phyloP scores from a whole-genome alignment of 1,140 invertebrate genomes.

The Ganaspis sp. region DNA sequence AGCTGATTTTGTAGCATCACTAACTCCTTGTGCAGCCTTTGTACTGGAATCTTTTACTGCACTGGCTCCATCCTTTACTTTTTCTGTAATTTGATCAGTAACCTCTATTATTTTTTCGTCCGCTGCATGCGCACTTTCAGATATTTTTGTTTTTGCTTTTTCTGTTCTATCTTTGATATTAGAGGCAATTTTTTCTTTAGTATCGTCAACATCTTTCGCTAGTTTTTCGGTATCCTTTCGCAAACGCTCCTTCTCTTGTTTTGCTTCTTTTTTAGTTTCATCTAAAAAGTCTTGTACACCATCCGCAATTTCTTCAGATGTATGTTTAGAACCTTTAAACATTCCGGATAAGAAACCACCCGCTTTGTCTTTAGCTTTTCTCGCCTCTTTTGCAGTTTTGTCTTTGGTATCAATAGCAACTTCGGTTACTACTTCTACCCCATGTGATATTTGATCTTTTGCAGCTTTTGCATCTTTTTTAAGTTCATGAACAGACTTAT shows the following conservation, averaged over 20 bases:
- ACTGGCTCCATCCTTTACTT: slow-evolving; percentile 55
- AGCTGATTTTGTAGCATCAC: slow-evolving; percentile 23
- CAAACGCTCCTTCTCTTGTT: slow-evolving; percentile 41
- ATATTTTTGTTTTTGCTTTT: slow-evolving; percentile 38
- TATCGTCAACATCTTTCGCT: slow-evolving; percentile 36
- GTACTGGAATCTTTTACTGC: slow-evolving; percentile 56
- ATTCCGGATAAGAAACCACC: slow-evolving; percentile 61
- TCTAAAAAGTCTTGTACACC: slow-evolving; percentile 59
- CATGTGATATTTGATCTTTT: slow-evolving; percentile 61
- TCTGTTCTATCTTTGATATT: slow-evolving; percentile 38
- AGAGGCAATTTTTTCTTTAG: background rate
- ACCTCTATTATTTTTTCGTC: slow-evolving; percentile 24
- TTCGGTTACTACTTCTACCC: slow-evolving; percentile 54
- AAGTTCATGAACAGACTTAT: slow-evolving; percentile 45
- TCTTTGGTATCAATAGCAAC: slow-evolving; percentile 13
- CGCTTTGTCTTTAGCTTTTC: slow-evolving; percentile 61
- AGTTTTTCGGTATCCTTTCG: slow-evolving; percentile 34
- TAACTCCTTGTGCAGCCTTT: slow-evolving; percentile 11
- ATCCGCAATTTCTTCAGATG: slow-evolving; percentile 51
- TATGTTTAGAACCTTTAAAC: slow-evolving; percentile 62
- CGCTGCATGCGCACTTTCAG: slow-evolving; percentile 37
- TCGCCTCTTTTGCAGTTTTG: too few relatives aligned
- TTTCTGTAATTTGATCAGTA: background rate
- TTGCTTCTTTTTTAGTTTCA: slow-evolving; percentile 55
- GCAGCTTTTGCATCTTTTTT: slow-evolving; percentile 61